Base-by-base conservation (phyloP, 2,888 invertebrate genomes). In the Drosophila prostipennis region DNA sequence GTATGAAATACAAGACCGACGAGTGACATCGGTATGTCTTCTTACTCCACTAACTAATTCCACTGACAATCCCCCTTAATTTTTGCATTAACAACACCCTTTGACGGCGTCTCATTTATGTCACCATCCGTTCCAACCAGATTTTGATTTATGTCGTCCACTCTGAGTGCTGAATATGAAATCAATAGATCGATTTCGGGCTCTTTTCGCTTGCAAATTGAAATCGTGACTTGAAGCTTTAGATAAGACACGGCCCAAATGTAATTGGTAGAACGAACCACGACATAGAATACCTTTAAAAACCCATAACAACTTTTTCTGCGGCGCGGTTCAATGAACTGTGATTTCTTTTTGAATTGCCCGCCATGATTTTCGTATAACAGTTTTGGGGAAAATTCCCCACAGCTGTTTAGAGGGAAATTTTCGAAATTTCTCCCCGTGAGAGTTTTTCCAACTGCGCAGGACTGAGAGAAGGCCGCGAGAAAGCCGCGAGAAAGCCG, bases 191-290 rank as follows among this genome's bases (percentile, higher is more conserved):
- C 88, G 83, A 78, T 82, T 76, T 79, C 46, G 60, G 75, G 74
- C 61, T 74, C 39, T 72, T 67, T 72, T 78, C 68, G 72, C 71
- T 80, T 80, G 72, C 89, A 89, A 90, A 89, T 89, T 85, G 80
- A 77, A 79, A 80, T 89, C 89, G 89, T 89, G 89, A 89, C 88
- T 80, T 74, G 81, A 61, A 59, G 90, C 89, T 89, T 81, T 78
- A 85, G 89, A 89, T 85, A 85, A 85, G 84, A 51, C 53, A 59
- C 49, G 54, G 54, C 59, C 72, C 67, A 73, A 67, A 59, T 72
- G 74, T 72, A 72, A 72, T 72, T 72, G 72, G 67, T 46, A 29
- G 56, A 43, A 37, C 42, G 19, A 46, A 7, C 19, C 29, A 11
- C 34, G 6, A 34, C 16, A 26, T 16, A 32, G 26, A 26, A 48